Evolutionary conservation across 1,140 invertebrate species (phyloP), one percentile per base, ranked within the genome.

Genomic region (Habropoda laboriosa): DNA sequence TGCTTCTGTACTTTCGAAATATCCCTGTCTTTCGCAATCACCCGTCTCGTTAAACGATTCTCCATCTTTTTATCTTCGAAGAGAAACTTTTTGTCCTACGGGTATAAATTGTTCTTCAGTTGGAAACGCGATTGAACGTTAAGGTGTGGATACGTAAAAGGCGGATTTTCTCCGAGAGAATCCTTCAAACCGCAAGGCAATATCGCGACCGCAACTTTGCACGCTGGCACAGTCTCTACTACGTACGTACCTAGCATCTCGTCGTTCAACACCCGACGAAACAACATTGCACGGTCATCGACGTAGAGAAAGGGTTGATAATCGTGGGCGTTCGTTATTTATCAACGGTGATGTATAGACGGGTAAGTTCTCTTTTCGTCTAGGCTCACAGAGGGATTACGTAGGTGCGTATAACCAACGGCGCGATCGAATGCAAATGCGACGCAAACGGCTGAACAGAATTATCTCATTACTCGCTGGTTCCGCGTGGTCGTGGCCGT

Each of bases 81-180:
- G n/a, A n/a, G n/a, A n/a, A n/a, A n/a, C n/a, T n/a, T n/a, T n/a
- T n/a, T n/a, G n/a, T n/a, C n/a, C n/a, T n/a, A n/a, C n/a, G n/a
- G n/a, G n/a, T n/a, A n/a, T n/a, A n/a, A n/a, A n/a, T n/a, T n/a
- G n/a, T 61, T 16, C 35, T 40, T 32, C n/a, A 12, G 2, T 24
- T 6, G 2, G 18, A 38, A 12, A 61, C 12, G 8, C 35, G 35
- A 38, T 38, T 32, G 30, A 38, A 40, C 30, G 10, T n/a, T 40
- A 27, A 42, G 42, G 21, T 64, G 30, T 7, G 24, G 16, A 45
- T 47, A 58, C 71, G 38, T 40, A 35, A 49, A 32, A 74, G 49
- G 38, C 27, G 40, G 45, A 76, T 75, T 71, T 89, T 91, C 91
- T 92, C 90, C 85, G 89, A 90, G 87, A 88, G 88, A 89, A 83